phyloP scores from a whole-genome alignment of 2,888 invertebrate genomes.

The Parnassius mnemosyne region DNA sequence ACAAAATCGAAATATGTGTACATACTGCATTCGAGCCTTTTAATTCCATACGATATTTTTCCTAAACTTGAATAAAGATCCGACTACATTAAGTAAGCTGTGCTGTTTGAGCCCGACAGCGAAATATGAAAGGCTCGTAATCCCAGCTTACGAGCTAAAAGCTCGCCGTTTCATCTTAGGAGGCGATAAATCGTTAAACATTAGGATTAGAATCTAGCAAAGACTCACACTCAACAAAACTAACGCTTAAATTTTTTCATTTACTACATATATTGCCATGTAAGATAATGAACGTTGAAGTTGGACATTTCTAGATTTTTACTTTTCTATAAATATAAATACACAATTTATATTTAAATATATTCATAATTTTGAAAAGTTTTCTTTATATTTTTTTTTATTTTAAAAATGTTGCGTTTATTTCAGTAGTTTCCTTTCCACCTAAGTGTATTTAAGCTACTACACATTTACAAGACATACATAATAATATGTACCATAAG shows the following conservation, averaged over 20 bases:
- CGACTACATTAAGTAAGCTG: conserved; percentile 8
- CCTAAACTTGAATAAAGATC: neutral
- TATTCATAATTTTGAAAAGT: neutral
- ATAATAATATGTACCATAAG: too few relatives aligned
- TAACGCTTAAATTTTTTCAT: neutral
- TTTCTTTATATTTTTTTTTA: neutral
- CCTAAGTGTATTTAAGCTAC: too few relatives aligned
- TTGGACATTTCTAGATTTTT: neutral
- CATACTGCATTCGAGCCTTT: neutral
- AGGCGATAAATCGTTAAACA: conserved; percentile 26
- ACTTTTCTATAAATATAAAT: neutral
- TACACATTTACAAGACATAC: too few relatives aligned
- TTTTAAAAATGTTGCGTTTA: too few relatives aligned
- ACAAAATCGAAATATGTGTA: neutral
- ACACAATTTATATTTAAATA: neutral
- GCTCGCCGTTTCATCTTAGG: conserved; percentile 24
- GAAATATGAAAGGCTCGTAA: conserved; percentile 26
- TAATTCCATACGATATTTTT: neutral
- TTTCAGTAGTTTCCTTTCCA: too few relatives aligned
- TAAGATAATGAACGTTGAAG: too few relatives aligned
- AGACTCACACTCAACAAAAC: conserved; percentile 1
- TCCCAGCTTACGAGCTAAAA: conserved; percentile 23
- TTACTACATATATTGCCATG: too few relatives aligned
- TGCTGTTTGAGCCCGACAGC: conserved; percentile 22
- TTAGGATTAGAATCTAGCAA: conserved; percentile 19